Conservation (phyloP, 2,888 invertebrate species). For the Parthenolecanium corni region DNA sequence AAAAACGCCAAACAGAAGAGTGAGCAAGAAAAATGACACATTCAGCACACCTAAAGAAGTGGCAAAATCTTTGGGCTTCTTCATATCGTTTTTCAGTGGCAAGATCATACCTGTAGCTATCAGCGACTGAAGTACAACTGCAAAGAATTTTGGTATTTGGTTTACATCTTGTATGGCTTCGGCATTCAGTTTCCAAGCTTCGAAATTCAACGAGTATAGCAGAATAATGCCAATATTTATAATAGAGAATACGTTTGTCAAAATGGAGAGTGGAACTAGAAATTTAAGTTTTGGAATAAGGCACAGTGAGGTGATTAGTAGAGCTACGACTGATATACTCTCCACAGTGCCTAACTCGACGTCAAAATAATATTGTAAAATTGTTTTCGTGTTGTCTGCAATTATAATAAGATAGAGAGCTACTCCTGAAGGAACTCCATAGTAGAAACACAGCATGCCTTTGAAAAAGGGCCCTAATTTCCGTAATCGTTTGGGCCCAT, state of each 20-base stretch:
- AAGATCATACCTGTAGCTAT: slow-evolving; percentile 47
- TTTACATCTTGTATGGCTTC: background rate
- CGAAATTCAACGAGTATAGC: background rate
- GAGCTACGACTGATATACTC: background rate
- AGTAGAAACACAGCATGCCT: background rate
- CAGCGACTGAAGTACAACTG: background rate
- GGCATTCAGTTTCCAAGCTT: background rate
- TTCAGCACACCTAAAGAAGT: slow-evolving; percentile 74
- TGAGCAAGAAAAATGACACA: slow-evolving; percentile 63
- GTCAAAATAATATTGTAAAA: background rate
- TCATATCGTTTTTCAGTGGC: slow-evolving; percentile 91
- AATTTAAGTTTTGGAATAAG: background rate
- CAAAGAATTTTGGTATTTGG: slow-evolving; percentile 2
- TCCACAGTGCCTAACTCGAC: background rate
- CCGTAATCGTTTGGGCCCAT: background rate
- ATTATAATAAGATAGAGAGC: slow-evolving; percentile 3
- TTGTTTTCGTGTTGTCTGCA: background rate
- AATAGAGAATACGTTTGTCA: slow-evolving; percentile 1
- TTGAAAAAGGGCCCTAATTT: background rate
- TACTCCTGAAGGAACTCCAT: background rate
- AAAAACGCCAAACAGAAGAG: slow-evolving; percentile 68
- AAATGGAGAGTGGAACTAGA: slow-evolving; percentile 4
- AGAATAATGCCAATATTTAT: background rate
- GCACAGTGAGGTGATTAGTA: background rate
- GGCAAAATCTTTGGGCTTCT: slow-evolving; percentile 66